Percentiles rank a stretch among this genome's conserved stretches.
Evolutionary conservation across 2,113 vertebrate species (phyloP).

Genomic region (Brachionichthys hirsutus): DNA sequence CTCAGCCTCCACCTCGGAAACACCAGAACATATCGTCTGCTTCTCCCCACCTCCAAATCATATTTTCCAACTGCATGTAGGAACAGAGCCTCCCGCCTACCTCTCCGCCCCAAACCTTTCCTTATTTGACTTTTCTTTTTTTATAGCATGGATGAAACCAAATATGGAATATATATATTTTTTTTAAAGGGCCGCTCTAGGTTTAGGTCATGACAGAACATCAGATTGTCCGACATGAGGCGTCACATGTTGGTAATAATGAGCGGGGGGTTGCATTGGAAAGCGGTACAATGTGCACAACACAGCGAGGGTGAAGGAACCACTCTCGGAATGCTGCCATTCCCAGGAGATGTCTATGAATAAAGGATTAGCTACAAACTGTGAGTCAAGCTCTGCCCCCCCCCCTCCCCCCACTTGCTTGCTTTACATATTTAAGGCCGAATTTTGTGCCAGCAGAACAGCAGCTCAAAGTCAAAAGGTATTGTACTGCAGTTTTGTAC

Average conservation of each 20-base stretch:
- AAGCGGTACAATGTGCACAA: constrained; percentile 33
- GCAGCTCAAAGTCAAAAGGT: constrained; percentile 61
- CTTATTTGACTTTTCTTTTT: constrained; percentile 14
- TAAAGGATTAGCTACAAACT: constrained; percentile 71
- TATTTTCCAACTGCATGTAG: constrained; percentile 38
- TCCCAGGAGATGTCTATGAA: constrained; percentile 68
- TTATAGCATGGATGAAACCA: constrained; percentile 4
- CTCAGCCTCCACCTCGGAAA: constrained; percentile 66
- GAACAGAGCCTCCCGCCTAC: constrained; percentile 39
- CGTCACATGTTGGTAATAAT: constrained; percentile 41
- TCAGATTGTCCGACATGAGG: constrained; percentile 36
- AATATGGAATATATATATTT: constrained; percentile 21
- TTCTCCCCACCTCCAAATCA: constrained; percentile 46
- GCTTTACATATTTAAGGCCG: constrained; percentile 72
- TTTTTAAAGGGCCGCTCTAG: neutral
- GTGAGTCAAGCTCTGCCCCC: constrained; percentile 69
- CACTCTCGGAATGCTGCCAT: constrained; percentile 46
- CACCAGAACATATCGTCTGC: constrained; percentile 65
- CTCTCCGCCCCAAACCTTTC: constrained; percentile 12
- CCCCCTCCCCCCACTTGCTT: constrained; percentile 47
- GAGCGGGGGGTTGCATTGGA: constrained; percentile 41
- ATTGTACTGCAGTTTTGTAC: constrained; percentile 48
- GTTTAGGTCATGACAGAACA: constrained; percentile 32
- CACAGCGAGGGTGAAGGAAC: constrained; percentile 48
- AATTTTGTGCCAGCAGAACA: constrained; percentile 56